Evolutionary conservation across 2,888 invertebrate genomes (phyloP).

Genomic region (Galerucella nymphaeae): DNA sequence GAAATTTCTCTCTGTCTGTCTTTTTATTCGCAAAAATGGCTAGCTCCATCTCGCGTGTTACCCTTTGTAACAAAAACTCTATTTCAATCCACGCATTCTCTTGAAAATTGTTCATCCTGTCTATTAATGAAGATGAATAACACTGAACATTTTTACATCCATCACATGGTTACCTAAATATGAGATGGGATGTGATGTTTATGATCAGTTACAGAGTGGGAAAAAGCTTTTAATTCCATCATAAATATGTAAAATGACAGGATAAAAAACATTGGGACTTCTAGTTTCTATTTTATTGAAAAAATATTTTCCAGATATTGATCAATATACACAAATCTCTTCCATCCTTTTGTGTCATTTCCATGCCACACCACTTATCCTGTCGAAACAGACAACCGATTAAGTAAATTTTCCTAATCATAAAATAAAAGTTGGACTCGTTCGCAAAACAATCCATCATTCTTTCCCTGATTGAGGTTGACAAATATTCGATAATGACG

Average conservation of each 20-base stretch:
- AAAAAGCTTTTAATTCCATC: background rate
- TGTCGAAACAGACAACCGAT: background rate
- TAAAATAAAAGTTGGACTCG: constrained; percentile 23
- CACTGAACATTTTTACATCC: constrained; percentile 17
- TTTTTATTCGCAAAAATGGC: background rate
- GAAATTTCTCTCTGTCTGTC: background rate
- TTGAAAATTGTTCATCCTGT: constrained; percentile 13
- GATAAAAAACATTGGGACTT: no score
- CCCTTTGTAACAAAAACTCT: constrained; percentile 12
- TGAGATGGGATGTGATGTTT: background rate
- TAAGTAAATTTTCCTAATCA: constrained; percentile 28
- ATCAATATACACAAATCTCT: background rate
- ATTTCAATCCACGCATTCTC: constrained; percentile 15
- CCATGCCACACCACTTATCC: background rate
- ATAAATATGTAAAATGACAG: no score
- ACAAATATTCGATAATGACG: constrained; percentile 30
- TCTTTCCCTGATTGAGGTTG: constrained; percentile 23
- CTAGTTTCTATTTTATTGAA: no score
- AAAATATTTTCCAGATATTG: no score
- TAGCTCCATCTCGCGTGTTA: background rate
- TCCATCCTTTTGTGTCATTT: constrained; percentile 1
- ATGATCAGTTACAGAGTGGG: background rate
- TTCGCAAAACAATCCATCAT: constrained; percentile 30
- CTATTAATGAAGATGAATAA: constrained; percentile 25
- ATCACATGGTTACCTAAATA: constrained; percentile 1